Evolutionary conservation across 2,113 vertebrate species (phyloP), one percentile per base, ranked within the genome.

Genomic region (Oreamnos americanus): DNA sequence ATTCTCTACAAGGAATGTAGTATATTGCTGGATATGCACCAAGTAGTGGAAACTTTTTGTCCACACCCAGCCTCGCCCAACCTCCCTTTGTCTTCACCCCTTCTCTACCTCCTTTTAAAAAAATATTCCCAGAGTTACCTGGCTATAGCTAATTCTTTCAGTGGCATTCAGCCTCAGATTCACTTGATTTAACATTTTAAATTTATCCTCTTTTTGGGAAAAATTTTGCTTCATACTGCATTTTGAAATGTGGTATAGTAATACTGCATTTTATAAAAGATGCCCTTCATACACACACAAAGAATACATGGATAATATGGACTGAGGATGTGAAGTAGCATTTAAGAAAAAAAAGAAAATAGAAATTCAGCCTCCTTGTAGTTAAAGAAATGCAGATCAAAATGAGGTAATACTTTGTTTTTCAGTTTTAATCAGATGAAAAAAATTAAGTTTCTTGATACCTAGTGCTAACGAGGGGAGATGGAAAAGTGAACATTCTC

Each of bases 321-420:
- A 74, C 53, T 71, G 39, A 92, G 8, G 19, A 83, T 88, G 21
- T 82, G 39, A 71, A 58, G 25, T 87, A 28, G 15, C 14, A 51
- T 83, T 79, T 51, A 96, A 76, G 14, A 26, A 83, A 74, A 53
- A 39, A 57, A 45, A 71, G 74, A 3, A 88, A 49, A 21, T 12
- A 83, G 15, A 88, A 93, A 83, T 74, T 76, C 45, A 74, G 0
- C 26, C 16, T 81, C 47, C 47, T 74, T 28, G 5, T 88, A 74
- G 83, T 87, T 81, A 58, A 85, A 84, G 43, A 95, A 93, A 60
- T 89, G 28, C 15, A 96, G 58, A 93, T 96, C 60, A 96, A 58
- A 96, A 45, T 89, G 53, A 89, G 16, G 12, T 88, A 9, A 11
- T 82, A 14, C 19, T 82, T 26, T 67, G 64, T 62, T 87, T 28